A percentile compares a stretch with the other conserved stretches of the same genome.
Conservation (phyloP, 2,113 vertebrate genomes). For the Dicaeum eximium region DNA sequence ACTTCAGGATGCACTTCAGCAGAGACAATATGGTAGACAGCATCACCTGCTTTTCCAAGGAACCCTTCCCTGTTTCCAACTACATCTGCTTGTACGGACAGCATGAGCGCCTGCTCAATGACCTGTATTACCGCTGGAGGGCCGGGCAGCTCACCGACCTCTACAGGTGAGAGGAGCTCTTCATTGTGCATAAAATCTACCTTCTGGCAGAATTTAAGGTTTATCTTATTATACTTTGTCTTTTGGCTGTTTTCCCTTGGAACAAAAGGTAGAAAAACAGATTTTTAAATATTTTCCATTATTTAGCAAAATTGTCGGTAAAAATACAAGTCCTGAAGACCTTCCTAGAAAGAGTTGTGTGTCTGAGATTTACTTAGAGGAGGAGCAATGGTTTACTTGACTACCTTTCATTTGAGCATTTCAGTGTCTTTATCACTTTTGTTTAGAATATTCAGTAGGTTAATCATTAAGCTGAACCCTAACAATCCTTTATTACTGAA, state of each 20-base stretch:
- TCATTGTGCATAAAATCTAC: not conserved
- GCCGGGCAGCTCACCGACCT: slow-evolving; percentile 80
- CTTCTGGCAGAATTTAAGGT: not conserved
- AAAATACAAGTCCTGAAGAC: not conserved
- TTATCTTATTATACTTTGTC: not conserved
- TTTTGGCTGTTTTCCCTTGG: not conserved
- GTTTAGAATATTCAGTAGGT: not conserved
- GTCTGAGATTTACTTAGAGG: not conserved
- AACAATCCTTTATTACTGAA: not conserved
- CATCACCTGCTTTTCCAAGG: slow-evolving; percentile 86
- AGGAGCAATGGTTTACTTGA: not conserved
- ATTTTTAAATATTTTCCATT: not conserved
- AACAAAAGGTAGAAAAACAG: not conserved
- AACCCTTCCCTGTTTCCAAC: slow-evolving; percentile 82
- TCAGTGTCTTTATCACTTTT: not conserved
- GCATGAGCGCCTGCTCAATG: slow-evolving; percentile 87
- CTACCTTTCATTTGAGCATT: not conserved
- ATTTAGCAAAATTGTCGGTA: not conserved
- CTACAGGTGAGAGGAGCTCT: slow-evolving; percentile 79
- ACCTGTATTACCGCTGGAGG: slow-evolving; percentile 72
- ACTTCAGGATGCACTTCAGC: slow-evolving; percentile 83
- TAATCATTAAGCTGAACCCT: not conserved
- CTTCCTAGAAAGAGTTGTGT: not conserved
- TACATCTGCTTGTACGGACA: slow-evolving; percentile 84
- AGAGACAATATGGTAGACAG: slow-evolving; percentile 75